Evolutionary conservation across 35 echinoderm and acorn worm genomes (phyloP).

Genomic region (Diadema setosum): DNA sequence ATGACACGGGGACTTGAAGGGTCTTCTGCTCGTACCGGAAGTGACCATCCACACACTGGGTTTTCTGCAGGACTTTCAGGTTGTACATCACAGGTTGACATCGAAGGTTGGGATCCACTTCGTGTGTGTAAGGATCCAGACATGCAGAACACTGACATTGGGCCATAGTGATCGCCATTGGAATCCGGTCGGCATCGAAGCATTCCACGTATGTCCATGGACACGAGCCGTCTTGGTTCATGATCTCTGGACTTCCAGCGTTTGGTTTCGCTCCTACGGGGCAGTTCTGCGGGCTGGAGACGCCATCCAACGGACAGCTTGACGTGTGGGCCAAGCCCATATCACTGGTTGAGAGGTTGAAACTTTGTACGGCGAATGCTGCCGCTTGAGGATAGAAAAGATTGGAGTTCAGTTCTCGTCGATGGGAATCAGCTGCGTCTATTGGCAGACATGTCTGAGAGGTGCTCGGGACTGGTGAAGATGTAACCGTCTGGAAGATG

Average conservation of each 20-base stretch:
- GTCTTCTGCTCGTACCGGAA: neutral
- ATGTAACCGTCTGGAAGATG: neutral
- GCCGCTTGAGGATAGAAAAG: neutral
- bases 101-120: neutral
- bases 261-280: neutral
- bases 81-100: neutral
- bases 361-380: neutral
- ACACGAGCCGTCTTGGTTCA: neutral
- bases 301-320: neutral
- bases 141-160: constrained; percentile 1
- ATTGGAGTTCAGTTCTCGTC: neutral
- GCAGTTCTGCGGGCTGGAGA: neutral
- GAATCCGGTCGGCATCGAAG: constrained; percentile 7
- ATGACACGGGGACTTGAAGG: neutral
- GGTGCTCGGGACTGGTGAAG: neutral
- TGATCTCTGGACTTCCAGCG: neutral
- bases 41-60: constrained; percentile 8
- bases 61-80: neutral
- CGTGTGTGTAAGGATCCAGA: neutral
- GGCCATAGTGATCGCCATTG: neutral
- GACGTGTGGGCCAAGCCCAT: neutral
- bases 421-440: neutral
- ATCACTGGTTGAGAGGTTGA: neutral
- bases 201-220: neutral
- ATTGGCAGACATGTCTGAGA: neutral